Evolutionary conservation across 2,888 invertebrate genomes (phyloP).

Genomic region (Epinotia bilunana): DNA sequence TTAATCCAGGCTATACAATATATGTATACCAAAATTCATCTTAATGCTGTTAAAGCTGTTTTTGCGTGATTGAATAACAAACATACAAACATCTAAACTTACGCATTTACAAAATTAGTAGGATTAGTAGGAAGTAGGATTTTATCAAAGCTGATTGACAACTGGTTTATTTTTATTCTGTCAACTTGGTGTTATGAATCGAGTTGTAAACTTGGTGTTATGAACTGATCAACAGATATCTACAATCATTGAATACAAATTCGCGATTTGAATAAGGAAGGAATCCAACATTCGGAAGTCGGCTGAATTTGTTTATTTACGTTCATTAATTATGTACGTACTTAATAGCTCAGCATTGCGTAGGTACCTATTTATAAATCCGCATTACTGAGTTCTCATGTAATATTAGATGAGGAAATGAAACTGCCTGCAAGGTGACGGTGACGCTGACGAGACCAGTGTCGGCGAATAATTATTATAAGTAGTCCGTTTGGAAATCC

Average conservation of each 20-base stretch:
- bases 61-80: too few species aligned
- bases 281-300: slow-evolving; percentile 21
- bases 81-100: too few species aligned
- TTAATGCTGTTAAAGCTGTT: too few species aligned
- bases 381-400: slow-evolving; percentile 29
- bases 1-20: too few species aligned
- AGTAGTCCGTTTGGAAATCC: neutral
- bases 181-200: neutral
- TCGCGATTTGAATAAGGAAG: slow-evolving; percentile 13
- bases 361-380: slow-evolving; percentile 33
- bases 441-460: neutral
- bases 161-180: slow-evolving; percentile 16
- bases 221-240: slow-evolving; percentile 14
- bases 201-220: slow-evolving; percentile 2
- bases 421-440: slow-evolving; percentile 34
- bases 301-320: slow-evolving; percentile 16
- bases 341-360: slow-evolving; percentile 4
- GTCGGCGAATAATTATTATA: slow-evolving; percentile 22
- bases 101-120: too few species aligned
- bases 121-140: neutral
- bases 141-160: slow-evolving; percentile 19
- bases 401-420: slow-evolving; percentile 40
- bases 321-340: slow-evolving; percentile 11
- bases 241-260: slow-evolving; percentile 16
- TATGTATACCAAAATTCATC: too few species aligned